Base-by-base conservation (phyloP, 1,140 invertebrate genomes). In the Eumaeus atala region DNA sequence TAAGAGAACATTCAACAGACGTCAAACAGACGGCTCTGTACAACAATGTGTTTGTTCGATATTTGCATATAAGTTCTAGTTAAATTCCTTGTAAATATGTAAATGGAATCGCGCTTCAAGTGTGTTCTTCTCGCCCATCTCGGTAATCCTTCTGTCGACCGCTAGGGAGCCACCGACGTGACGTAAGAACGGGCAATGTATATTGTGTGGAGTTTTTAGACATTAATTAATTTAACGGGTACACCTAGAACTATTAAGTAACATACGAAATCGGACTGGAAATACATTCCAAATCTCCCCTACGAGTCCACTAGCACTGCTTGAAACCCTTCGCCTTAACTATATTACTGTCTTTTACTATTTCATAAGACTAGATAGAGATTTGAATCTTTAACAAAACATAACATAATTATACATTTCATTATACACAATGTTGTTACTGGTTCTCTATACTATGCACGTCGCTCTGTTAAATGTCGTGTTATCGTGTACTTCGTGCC, bases 71-170 rank as follows among this genome's bases (percentile, higher is more conserved):
- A 53, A 53, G 40, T 54, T 52, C 17, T 44, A 47, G 28, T 44
- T 34, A 35, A 54, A 33, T 54, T 17, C 16, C 12, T 14, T 86
- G 81, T 86, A 84, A 75, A 84, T 86, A 86, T 86, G 79, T 86
- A 83, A 66, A 83, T 83, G 70, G 70, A 54, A 84, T 82, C 82
- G 76, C 75, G 77, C 79, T 83, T 86, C 80, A 85, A 74, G 77
- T 78, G 81, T 83, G 77, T 86, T 84, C 79, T 67, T 72, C 60
- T 62, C 48, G 56, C 65, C 71, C 65, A 64, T 58, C 67, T 70
- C 61, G 58, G 51, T 55, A 51, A 51, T 48, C 69, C 67, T 67
- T 72, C 59, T 57, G 59, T 66, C 64, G 54, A 57, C 54, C 51
- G 47, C 49, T 64, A 61, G 53, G 59, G 48, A 47, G 48, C 21